Conservation (phyloP, 2,888 invertebrate species). For the Parelbella ahira region DNA sequence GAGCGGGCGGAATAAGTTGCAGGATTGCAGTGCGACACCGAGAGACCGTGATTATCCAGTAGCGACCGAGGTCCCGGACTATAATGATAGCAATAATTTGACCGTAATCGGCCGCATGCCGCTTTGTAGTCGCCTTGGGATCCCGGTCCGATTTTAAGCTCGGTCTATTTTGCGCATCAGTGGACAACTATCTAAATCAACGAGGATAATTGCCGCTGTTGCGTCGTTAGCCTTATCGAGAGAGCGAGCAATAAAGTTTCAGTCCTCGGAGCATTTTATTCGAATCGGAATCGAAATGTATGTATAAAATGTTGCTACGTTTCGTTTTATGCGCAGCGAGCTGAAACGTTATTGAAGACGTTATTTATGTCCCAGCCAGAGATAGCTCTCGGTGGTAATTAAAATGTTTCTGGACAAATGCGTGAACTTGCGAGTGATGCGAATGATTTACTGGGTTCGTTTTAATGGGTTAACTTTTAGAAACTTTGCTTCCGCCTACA, state of each 20-base stretch:
- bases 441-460: conserved; percentile 28
- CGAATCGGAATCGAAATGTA: conserved; percentile 24
- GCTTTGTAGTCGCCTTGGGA: conserved; percentile 74
- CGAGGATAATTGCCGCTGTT: conserved; percentile 58
- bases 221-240: conserved; percentile 49
- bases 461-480: conserved; percentile 8
- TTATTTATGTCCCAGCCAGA: conserved; percentile 23
- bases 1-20: conserved; percentile 52
- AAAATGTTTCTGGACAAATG: conserved; percentile 61
- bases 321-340: conserved; percentile 19
- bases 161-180: conserved; percentile 68
- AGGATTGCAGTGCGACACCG: conserved; percentile 49
- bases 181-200: conserved; percentile 69
- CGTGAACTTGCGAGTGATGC: conserved; percentile 53
- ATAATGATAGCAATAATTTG: conserved; percentile 77
- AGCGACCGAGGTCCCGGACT: conserved; percentile 51
- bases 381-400: conserved; percentile 40
- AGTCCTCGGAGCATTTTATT: conserved; percentile 21
- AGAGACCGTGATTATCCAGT: conserved; percentile 56
- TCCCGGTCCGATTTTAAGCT: conserved; percentile 68
- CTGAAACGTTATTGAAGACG: conserved; percentile 24
- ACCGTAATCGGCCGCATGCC: conserved; percentile 71
- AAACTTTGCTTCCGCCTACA: background rate
- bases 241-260: conserved; percentile 38
- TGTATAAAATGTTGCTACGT: conserved; percentile 17